Evolutionary conservation across 2,797 vertebrate species (phyloP).

Genomic region (Eptatretus atami): DNA sequence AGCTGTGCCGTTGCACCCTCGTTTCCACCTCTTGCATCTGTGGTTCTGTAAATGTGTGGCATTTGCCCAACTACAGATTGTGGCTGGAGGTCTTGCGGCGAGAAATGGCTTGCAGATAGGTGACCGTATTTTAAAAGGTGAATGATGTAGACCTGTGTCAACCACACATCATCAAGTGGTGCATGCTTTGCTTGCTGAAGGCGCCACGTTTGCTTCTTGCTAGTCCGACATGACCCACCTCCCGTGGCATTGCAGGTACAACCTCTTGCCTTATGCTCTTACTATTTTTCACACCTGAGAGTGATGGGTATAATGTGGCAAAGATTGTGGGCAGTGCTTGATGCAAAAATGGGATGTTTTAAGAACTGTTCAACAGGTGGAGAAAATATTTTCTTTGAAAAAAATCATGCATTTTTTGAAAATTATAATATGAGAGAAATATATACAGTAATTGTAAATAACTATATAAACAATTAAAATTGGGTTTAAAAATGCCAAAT

Average conservation of each 20-base stretch:
- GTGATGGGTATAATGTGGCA: too few relatives aligned
- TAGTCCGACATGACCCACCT: conserved; percentile 54
- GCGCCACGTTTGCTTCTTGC: conserved; percentile 41
- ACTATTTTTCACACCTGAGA: too few relatives aligned
- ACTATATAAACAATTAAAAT: too few relatives aligned
- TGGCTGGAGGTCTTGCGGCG: conserved; percentile 43
- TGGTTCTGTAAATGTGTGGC: conserved; percentile 6
- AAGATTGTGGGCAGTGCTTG: too few relatives aligned
- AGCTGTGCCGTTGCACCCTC: neutral
- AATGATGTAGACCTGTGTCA: conserved; percentile 53
- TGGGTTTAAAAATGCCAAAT: too few relatives aligned
- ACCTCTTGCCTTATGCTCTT: too few relatives aligned
- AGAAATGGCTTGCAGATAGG: conserved; percentile 56
- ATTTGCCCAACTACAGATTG: conserved; percentile 20
- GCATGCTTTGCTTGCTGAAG: conserved; percentile 38
- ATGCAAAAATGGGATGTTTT: too few relatives aligned
- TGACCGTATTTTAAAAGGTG: conserved; percentile 64
- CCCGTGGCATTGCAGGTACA: conserved; percentile 55
- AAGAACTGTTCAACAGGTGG: too few relatives aligned
- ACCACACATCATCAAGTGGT: conserved; percentile 77
- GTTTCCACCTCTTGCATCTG: rapidly evolving
- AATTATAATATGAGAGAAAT: too few relatives aligned
- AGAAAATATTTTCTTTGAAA: too few relatives aligned
- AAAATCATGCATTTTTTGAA: too few relatives aligned
- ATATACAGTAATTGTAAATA: too few relatives aligned